Evolutionary conservation across 2,888 invertebrate genomes (phyloP), one percentile per base, ranked within the genome.

Genomic region (Stratiomys singularior): DNA sequence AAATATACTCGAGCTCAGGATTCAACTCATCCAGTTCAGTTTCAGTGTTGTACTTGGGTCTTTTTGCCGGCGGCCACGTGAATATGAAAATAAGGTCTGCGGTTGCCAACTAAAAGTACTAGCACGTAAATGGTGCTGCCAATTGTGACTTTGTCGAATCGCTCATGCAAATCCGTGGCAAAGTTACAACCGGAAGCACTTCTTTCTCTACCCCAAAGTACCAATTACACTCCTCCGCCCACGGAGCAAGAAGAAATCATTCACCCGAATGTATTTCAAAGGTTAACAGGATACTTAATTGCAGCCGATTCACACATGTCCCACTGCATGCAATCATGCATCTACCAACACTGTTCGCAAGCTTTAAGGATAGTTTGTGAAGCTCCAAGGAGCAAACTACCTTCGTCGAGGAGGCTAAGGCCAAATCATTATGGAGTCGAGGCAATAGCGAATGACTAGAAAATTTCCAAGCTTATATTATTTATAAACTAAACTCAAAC

Each of bases 61-160:
- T 76, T 56, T 77, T 77, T 11, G 77, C 77, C 67, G 37, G 9
- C 7, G 79, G 81, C 78, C 77, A 79, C 79, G 79, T 79, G 80
- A 80, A 80, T 80, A 80, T 79, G 81, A 81, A 79, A 79, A 77
- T 77, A 79, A 78, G 80, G 78, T 80, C 77, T 79, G 77, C 71
- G 58, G 52, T 76, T 60, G 13, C 23, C n/a, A 60, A 25, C 60
- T 3, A 25, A 60, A 60, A 23, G 60, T 60, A 25, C 60, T 15
- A 18, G 13, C 23, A 1, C 21, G 1, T 18, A 52, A 18, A 13
- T 60, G 60, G 60, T 60, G 60, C 60, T 60, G 60, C 60, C 60
- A 60, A 60, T 60, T 60, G 9, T 60, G 60, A 60, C 60, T 60
- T 60, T 60, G 60, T 25, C 18, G 23, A 18, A 60, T 60, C 18